These are phyloP conservation scores for Nixonia krombeini DNA, from an alignment of 1,140 invertebrate genomes.

Conservation along the genomic window DNA sequence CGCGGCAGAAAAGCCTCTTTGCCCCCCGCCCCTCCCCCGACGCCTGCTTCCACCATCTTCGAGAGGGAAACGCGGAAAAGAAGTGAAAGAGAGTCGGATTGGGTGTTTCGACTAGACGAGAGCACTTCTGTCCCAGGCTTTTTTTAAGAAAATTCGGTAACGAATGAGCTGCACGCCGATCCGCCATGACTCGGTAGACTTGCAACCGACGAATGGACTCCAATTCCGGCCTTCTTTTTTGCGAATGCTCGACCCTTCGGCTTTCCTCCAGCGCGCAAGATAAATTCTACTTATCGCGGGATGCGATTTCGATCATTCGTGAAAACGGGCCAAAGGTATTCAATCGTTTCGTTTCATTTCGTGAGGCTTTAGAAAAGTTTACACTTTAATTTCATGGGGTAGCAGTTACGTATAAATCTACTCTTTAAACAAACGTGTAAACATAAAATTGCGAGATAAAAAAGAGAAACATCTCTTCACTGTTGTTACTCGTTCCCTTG, in stretches of 20 bases:
- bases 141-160: conserved; percentile 16
- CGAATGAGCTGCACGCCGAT: conserved; percentile 18
- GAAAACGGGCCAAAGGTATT: conserved; percentile 53
- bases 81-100: conserved; percentile 26
- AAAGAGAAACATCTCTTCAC: no score
- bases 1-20: conserved; percentile 13
- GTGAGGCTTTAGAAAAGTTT: conserved; percentile 6
- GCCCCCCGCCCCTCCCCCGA: not conserved
- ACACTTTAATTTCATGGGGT: no score
- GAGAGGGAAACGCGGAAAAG: conserved; percentile 12
- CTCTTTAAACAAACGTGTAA: conserved; percentile 4
- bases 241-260: conserved; percentile 16
- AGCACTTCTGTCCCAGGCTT: conserved; percentile 5
- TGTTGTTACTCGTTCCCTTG: no score
- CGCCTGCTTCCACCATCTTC: conserved; percentile 6
- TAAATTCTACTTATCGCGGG: conserved; percentile 35
- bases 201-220: conserved; percentile 25
- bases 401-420: no score
- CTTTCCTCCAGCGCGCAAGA: conserved; percentile 26
- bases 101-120: conserved; percentile 20
- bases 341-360: conserved; percentile 30
- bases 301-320: conserved; percentile 49
- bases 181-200: not conserved
- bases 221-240: conserved; percentile 17
- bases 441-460: no score